Conservation (phyloP, 2,113 vertebrate genomes). For the cat (Felis catus) region DNA sequence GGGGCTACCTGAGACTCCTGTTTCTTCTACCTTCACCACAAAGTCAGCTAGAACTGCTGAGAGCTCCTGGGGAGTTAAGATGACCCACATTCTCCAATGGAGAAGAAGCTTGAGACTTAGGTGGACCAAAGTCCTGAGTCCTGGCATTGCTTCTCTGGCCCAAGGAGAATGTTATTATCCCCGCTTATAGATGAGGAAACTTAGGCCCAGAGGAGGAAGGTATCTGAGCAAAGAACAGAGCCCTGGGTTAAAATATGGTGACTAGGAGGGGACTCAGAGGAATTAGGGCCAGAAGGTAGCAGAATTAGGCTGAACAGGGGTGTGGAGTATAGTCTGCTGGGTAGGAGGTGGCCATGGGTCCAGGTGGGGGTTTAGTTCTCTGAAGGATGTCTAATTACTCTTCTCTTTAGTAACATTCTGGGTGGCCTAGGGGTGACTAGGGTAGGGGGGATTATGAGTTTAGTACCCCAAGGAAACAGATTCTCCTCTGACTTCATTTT, state of each 20-base stretch:
- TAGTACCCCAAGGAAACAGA: conserved; percentile 2
- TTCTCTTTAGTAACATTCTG: background rate
- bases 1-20: background rate
- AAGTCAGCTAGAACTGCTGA: background rate
- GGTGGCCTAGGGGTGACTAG: background rate
- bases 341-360: background rate
- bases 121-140: background rate
- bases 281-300: background rate
- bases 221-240: background rate
- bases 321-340: background rate
- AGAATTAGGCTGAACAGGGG: background rate
- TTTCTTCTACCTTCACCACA: background rate
- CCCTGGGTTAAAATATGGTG: background rate
- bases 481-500: conserved; percentile 2
- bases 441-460: background rate
- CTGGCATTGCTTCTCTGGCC: background rate
- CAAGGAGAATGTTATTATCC: background rate
- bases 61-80: background rate
- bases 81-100: background rate
- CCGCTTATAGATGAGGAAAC: background rate
- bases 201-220: background rate
- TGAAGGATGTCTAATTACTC: conserved; percentile 29
- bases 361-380: background rate
- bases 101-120: background rate
- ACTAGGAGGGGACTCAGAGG: background rate